Evolutionary conservation across 2,888 invertebrate species (phyloP), one percentile per base, ranked within the genome.

Genomic region (Branchellion lobata): DNA sequence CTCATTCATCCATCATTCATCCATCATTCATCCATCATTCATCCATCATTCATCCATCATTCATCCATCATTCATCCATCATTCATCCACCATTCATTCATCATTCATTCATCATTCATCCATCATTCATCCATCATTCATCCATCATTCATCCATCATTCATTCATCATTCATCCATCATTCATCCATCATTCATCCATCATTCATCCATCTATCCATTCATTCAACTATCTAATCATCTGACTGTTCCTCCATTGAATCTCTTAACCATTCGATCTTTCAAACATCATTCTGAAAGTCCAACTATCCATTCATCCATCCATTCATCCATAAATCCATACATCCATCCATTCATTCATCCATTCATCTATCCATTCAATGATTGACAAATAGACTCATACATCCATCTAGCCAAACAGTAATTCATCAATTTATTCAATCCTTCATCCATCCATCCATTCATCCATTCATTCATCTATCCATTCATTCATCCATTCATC

Each of bases 151-250:
- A 57, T 5, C 21, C 61, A 47, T 47, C 18, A 47, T 47, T 18
- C n/a, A n/a, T n/a, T n/a, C n/a, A n/a, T 51, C 68, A 79, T 89
- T 96, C 97, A 96, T 98, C 94, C 98, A 99, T 65, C 65, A 65
- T 5, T 65, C 65, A 65, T 36, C 40, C 14, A 24, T 72, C 33
- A n/a, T n/a, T n/a, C n/a, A n/a, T n/a, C n/a, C n/a, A n/a, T n/a
- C n/a, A 72, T 27, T 72, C 75, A 53, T 40, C 1, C 51, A 53
- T 40, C 1, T 31, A 2, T 24, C 27, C 57, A 75, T 29, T 18
- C 53, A 75, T 51, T 53, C 51, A 75, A 1, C 51, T 51, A 29
- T 40, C 29, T 31, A 53, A 21, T 53, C 75, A 53, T 40, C 51
- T 31, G 29, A 24, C 51, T 31, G 29, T 40, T 53, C 51, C n/a